Percentiles rank a stretch among this genome's conserved stretches.
These are phyloP conservation scores for Ridgeia piscesae DNA, from an alignment of 1,140 invertebrate species.

Conservation along the genomic window DNA sequence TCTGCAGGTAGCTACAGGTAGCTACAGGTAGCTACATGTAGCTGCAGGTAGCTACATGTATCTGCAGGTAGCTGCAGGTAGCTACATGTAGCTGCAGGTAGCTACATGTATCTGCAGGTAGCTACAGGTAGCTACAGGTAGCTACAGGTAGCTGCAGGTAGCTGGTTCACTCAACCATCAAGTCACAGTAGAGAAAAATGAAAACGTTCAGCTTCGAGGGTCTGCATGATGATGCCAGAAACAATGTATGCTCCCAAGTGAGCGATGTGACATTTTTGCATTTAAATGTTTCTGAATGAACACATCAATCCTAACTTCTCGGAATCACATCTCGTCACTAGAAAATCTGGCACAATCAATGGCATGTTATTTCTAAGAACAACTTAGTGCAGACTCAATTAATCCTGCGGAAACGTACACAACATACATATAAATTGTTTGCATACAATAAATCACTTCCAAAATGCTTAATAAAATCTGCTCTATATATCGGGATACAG, in stretches of 20 bases:
- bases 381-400: background rate
- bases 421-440: background rate
- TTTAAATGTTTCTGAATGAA: background rate
- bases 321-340: background rate
- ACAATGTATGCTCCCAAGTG: background rate
- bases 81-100: no score
- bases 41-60: no score
- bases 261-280: background rate
- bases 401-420: background rate
- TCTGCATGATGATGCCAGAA: background rate
- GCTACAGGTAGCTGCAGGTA: no score
- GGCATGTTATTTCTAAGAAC: background rate
- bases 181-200: background rate
- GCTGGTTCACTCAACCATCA: no score
- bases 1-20: no score
- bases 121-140: no score
- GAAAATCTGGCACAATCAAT: background rate
- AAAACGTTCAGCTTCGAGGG: background rate
- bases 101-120: no score
- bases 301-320: background rate
- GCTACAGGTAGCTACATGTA: no score
- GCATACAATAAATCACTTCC: background rate
- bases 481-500: no score
- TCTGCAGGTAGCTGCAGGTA: no score
- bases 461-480: background rate